phyloP scores from a whole-genome alignment of 1,140 invertebrate genomes.

The Polypedilum pembai region DNA sequence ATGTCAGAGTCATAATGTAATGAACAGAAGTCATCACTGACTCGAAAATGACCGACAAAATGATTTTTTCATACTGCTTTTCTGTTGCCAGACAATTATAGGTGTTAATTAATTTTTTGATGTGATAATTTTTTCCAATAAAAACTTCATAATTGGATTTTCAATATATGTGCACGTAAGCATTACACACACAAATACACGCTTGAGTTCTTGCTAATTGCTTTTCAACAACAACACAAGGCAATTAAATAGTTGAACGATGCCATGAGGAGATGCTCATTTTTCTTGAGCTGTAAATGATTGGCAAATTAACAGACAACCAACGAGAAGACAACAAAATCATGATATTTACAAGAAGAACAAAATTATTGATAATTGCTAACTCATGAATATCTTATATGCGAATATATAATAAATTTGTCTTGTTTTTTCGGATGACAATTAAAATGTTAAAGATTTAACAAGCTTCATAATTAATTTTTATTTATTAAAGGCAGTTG shows the following conservation, averaged over 20 bases:
- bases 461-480: background rate
- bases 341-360: background rate
- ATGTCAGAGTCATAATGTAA: background rate
- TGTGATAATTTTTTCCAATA: constrained; percentile 9
- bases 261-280: constrained; percentile 5
- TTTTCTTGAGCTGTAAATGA: background rate
- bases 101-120: constrained; percentile 25
- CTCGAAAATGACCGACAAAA: no score
- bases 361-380: background rate
- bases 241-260: constrained; percentile 18
- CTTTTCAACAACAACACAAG: background rate
- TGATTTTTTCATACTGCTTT: background rate
- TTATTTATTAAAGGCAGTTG: background rate
- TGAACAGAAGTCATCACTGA: no score
- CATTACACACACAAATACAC: background rate
- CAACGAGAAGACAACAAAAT: background rate
- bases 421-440: background rate
- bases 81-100: constrained; percentile 21
- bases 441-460: background rate
- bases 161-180: background rate
- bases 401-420: background rate
- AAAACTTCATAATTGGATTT: constrained; percentile 24
- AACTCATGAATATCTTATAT: background rate
- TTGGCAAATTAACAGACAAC: background rate
- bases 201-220: constrained; percentile 10